These are phyloP conservation scores for Dipodomys ordii DNA, from an alignment of 2,113 vertebrate genomes.

Conservation along the genomic window DNA sequence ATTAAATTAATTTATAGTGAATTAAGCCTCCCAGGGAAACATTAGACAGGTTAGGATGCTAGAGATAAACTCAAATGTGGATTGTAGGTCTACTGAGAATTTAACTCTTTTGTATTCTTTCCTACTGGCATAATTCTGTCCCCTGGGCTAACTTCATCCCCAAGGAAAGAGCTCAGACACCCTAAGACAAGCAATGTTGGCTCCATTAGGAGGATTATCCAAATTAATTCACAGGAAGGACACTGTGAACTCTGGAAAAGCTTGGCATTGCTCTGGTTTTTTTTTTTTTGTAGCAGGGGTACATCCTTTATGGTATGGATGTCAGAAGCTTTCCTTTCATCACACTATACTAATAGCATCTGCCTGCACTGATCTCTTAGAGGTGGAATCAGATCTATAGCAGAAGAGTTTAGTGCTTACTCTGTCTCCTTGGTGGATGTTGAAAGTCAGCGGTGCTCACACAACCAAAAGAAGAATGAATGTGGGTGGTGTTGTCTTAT, in stretches of 20 bases:
- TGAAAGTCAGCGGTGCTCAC: neutral
- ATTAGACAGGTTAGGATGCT: neutral
- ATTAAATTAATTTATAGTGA: neutral
- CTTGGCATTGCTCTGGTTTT: neutral
- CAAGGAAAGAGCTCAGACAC: neutral
- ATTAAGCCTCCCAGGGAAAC: neutral
- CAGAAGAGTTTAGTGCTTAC: neutral
- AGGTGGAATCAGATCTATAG: neutral
- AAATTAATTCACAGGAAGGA: too few species aligned
- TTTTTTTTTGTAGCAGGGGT: neutral
- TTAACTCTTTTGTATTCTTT: neutral
- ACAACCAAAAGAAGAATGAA: neutral
- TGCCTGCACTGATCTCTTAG: neutral
- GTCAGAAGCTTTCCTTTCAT: neutral
- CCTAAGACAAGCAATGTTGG: neutral
- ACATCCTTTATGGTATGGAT: neutral
- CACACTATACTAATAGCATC: neutral
- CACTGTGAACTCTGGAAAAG: neutral
- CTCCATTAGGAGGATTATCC: neutral
- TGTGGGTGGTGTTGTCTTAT: neutral
- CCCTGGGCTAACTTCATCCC: neutral
- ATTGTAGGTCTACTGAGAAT: neutral
- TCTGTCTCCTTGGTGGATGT: neutral
- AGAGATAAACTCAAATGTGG: neutral
- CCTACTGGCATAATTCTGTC: neutral